Base-by-base conservation (phyloP, 1,140 invertebrate genomes). In the Tachypleus tridentatus region DNA sequence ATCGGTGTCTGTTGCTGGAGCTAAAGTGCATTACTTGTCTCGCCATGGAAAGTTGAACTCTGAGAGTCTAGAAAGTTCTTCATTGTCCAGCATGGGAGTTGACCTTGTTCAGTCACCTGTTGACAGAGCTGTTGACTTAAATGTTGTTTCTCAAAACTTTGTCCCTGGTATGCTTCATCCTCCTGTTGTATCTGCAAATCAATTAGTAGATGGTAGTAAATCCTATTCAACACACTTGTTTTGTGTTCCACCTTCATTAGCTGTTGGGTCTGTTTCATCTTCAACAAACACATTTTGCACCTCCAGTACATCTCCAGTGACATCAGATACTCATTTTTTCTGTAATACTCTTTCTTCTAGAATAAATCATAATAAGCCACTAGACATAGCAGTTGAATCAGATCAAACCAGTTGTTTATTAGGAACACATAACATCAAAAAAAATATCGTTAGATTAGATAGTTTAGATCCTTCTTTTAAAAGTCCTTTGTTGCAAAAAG, bases 21-120 rank as follows among this genome's bases (percentile, higher is more conserved):
- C 65, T 9, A 71, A 71, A 61, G 10, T 67, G 51, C 70, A 71
- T 61, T 67, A 64, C 58, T 53, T 62, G n/a, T 64, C 53, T 4
- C 62, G 64, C 60, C 64, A 70, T 57, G 51, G 59, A 8, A 68
- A 64, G 50, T 60, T 29, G 61, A 49, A 48, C 4, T 54, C 4
- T 53, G 62, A 3, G 54, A 49, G 4, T 11, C 11, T n/a, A 52
- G 49, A 49, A n/a, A 11, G 56, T 10, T 57, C 49, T 11, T 49
- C 50, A 56, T 60, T 52, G 51, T 57, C 10, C n/a, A 57, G 3
- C 59, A 58, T 5, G 57, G 61, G n/a, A 60, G 52, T 48, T 9
- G 51, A 2, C 10, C 49, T n/a, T 54, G 50, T 59, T n/a, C 51
- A 53, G 11, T 53, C 51, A 57, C 57, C 6, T 9, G 51, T 58